phyloP scores from a whole-genome alignment of 1,140 invertebrate species.

The Drosophila azteca region DNA sequence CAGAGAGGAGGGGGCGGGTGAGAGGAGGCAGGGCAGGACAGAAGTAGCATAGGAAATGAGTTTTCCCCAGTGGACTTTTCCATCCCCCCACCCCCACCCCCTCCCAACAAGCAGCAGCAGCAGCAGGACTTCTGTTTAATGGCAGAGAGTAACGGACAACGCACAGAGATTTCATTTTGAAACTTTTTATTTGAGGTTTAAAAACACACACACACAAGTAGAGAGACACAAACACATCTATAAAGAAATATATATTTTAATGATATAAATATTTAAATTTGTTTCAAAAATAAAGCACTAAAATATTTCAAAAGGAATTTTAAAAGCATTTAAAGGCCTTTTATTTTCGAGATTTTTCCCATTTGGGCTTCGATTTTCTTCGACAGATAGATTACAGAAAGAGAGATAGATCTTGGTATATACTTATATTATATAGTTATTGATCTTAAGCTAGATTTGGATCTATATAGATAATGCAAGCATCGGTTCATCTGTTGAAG shows the following conservation, averaged over 20 bases:
- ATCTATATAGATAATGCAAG: too few species aligned
- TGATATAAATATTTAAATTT: constrained; percentile 3
- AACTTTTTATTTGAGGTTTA: constrained; percentile 33
- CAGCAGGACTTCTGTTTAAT: constrained; percentile 30
- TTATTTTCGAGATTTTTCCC: too few species aligned
- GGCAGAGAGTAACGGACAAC: constrained; percentile 21
- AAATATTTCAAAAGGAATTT: constrained; percentile 1
- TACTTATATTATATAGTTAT: too few species aligned
- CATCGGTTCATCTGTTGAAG: too few species aligned
- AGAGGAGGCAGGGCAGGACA: constrained; percentile 4
- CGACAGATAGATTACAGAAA: too few species aligned
- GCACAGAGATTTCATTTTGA: constrained; percentile 45
- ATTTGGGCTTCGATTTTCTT: too few species aligned
- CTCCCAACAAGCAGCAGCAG: too few species aligned
- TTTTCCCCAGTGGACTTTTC: constrained; percentile 31
- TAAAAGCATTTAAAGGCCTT: too few species aligned
- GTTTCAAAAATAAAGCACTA: too few species aligned
- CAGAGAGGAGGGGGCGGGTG: not conserved
- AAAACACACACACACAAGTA: not conserved
- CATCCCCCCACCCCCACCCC: too few species aligned
- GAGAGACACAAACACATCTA: not conserved
- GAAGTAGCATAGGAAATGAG: constrained; percentile 51
- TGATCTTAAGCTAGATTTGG: too few species aligned
- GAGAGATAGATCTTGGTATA: too few species aligned
- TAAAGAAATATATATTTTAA: constrained; percentile 23